Evolutionary conservation across 2,113 vertebrate genomes (phyloP).

Genomic region (Paradoxurus hermaphroditus): DNA sequence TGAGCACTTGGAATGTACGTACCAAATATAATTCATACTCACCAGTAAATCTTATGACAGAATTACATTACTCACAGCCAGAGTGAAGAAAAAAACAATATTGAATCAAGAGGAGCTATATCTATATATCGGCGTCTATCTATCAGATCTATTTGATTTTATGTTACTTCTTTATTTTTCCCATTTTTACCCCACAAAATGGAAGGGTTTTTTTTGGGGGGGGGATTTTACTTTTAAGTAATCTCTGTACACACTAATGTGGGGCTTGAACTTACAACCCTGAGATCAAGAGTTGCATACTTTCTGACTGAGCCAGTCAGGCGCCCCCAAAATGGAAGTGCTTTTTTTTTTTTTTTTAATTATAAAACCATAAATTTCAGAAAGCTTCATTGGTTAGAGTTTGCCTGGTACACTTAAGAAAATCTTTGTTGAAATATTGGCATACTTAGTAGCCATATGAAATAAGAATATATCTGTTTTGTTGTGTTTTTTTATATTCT

Average conservation of each 20-base stretch:
- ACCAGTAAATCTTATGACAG: neutral
- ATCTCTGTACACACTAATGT: neutral
- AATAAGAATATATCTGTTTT: neutral
- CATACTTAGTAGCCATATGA: neutral
- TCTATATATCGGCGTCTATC: neutral
- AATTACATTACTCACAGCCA: neutral
- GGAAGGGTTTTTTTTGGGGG: neutral
- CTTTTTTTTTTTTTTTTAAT: neutral
- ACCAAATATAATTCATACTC: neutral
- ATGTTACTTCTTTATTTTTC: neutral
- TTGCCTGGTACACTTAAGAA: neutral
- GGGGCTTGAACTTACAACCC: neutral
- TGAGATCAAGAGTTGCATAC: neutral
- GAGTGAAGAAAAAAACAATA: neutral
- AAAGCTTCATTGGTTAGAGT: neutral
- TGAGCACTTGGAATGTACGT: neutral
- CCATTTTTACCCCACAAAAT: neutral
- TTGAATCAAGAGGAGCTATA: neutral
- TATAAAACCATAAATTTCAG: neutral
- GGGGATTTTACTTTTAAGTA: neutral
- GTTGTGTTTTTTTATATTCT: neutral
- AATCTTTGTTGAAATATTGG: neutral
- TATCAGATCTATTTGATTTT: neutral
- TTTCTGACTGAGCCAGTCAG: neutral
- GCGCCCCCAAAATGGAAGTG: neutral